Conservation (phyloP, 2,113 vertebrate species). For the Pollimyrus isidori region DNA sequence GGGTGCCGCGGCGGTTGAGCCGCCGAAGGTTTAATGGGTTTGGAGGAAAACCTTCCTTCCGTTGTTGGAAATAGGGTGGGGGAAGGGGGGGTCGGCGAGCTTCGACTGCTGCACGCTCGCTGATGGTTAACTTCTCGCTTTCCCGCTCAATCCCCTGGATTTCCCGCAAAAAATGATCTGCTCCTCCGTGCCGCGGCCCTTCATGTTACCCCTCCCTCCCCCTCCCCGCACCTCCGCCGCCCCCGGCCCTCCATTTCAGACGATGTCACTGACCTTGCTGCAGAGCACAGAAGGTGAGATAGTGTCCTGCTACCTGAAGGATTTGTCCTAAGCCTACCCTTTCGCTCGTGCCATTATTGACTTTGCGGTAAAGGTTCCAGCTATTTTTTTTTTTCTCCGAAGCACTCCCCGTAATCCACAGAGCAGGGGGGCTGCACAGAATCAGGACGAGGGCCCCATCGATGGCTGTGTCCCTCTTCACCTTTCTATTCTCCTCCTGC, state of each 20-base stretch:
- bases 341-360: slow-evolving; percentile 37
- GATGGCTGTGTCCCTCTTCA: not conserved
- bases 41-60: not conserved
- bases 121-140: slow-evolving; percentile 20
- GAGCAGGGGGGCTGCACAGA: slow-evolving; percentile 27
- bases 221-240: too few species aligned
- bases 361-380: slow-evolving; percentile 37
- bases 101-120: not conserved
- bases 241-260: slow-evolving; percentile 22
- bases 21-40: not conserved
- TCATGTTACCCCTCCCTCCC: too few species aligned
- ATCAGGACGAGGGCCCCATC: slow-evolving; percentile 23
- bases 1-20: not conserved
- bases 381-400: slow-evolving; percentile 35
- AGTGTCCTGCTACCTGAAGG: slow-evolving; percentile 32
- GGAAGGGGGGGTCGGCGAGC: not conserved
- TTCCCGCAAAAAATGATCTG: slow-evolving; percentile 36
- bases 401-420: slow-evolving; percentile 38
- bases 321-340: slow-evolving; percentile 40
- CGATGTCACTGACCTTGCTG: slow-evolving; percentile 44
- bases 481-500: not conserved
- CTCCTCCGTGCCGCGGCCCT: not conserved
- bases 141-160: slow-evolving; percentile 38
- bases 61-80: not conserved
- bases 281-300: slow-evolving; percentile 41